Conservation (phyloP, 2,888 invertebrate genomes). For the Choristoneura rosaceana region DNA sequence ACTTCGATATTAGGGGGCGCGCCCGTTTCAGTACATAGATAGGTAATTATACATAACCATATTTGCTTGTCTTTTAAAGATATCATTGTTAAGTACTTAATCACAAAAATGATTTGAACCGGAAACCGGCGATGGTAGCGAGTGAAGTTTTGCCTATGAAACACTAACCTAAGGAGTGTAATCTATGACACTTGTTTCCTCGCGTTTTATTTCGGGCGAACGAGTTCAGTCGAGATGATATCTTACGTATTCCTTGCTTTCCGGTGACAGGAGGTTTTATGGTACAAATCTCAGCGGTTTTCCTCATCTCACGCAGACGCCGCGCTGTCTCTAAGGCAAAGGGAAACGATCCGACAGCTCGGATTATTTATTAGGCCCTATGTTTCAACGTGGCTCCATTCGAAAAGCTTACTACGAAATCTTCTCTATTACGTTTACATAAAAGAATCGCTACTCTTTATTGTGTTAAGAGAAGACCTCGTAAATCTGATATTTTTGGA, state of each 20-base stretch:
- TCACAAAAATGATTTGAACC: neutral
- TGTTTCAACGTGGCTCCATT: conserved; percentile 51
- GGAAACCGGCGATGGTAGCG: neutral
- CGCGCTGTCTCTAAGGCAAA: conserved; percentile 50
- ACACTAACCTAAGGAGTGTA: neutral
- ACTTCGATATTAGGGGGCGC: too few species aligned
- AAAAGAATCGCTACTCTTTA: conserved; percentile 27
- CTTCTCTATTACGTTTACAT: conserved; percentile 37
- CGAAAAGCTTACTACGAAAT: conserved; percentile 27
- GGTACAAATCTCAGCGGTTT: conserved; percentile 68
- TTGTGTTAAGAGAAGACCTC: conserved; percentile 14
- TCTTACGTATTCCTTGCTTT: conserved; percentile 56
- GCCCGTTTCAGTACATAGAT: neutral
- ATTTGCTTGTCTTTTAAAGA: neutral
- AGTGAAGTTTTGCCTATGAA: conserved; percentile 1
- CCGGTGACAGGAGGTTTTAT: conserved; percentile 64
- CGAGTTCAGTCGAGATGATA: conserved; percentile 48
- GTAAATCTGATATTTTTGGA: conserved; percentile 30
- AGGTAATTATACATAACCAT: neutral
- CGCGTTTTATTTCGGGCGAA: conserved; percentile 22
- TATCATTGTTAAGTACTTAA: neutral
- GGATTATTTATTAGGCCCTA: conserved; percentile 66
- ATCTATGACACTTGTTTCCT: conserved; percentile 28
- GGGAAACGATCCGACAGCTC: conserved; percentile 60
- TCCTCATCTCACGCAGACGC: conserved; percentile 56